phyloP scores from a whole-genome alignment of 2,888 invertebrate species.

The Morinoia aosen region DNA sequence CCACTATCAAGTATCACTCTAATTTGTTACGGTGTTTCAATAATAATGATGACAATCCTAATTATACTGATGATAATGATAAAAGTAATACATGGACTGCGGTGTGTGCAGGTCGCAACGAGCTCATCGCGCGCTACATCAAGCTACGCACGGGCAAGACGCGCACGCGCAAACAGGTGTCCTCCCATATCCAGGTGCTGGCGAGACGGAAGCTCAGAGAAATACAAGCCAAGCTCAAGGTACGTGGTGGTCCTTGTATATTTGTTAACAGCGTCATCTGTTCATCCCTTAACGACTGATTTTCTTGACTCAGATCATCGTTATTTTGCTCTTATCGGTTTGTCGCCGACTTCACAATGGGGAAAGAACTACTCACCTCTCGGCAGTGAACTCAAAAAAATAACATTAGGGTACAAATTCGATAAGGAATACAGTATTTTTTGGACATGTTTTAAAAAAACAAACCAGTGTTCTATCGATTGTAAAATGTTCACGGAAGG shows the following conservation, averaged over 20 bases:
- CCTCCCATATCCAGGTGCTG: conserved; percentile 99
- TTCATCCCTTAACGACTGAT: conserved; percentile 39
- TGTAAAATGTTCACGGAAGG: no score
- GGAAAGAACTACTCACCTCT: no score
- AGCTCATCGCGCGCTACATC: conserved; percentile 99
- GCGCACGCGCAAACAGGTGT: conserved; percentile 99
- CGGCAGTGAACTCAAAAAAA: no score
- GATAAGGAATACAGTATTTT: no score
- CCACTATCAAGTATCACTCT: not conserved
- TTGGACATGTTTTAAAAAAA: no score
- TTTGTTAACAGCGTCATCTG: conserved; percentile 72
- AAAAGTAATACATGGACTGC: no score
- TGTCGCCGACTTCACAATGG: no score
- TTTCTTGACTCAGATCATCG: not conserved
- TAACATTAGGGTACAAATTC: no score
- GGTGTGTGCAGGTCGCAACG: conserved; percentile 90
- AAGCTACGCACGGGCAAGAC: conserved; percentile 99
- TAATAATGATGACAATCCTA: not conserved
- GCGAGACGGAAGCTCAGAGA: conserved; percentile 98
- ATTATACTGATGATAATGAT: no score
- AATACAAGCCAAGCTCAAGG: conserved; percentile 98
- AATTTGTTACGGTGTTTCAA: not conserved
- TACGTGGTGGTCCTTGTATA: conserved; percentile 77
- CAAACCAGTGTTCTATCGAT: no score
- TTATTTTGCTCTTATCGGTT: no score